Percentiles rank a stretch among this genome's conserved stretches.
Conservation (phyloP, 2,113 vertebrate genomes). For the Scortum barcoo region DNA sequence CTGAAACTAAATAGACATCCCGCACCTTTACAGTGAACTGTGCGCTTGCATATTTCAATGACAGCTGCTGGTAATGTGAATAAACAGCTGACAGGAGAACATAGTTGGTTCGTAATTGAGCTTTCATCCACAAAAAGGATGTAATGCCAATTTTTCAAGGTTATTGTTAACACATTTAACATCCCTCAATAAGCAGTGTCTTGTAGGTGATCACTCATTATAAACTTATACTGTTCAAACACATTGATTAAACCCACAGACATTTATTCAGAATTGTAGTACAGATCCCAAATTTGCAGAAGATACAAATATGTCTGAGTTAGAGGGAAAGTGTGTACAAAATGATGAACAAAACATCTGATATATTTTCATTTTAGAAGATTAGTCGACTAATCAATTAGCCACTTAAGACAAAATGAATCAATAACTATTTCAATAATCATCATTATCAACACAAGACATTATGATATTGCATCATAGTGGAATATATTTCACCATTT, state of each 20-base stretch:
- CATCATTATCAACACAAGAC: no score
- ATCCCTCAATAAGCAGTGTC: no score
- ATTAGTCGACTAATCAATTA: not conserved
- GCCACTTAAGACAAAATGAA: not conserved
- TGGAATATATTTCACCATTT: no score
- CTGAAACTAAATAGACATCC: not conserved
- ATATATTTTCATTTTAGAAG: not conserved
- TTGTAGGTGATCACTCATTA: no score
- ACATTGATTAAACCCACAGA: no score
- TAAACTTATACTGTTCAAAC: no score
- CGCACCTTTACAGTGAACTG: not conserved
- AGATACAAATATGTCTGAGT: not conserved
- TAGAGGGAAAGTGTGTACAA: not conserved
- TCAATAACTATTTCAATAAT: no score
- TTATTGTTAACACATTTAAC: not conserved
- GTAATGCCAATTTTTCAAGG: not conserved
- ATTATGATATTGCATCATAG: no score
- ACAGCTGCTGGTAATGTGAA: not conserved
- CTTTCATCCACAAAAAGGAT: not conserved
- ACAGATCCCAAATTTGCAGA: not conserved
- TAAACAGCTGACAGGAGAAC: not conserved
- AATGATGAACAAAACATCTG: not conserved
- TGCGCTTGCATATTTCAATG: not conserved
- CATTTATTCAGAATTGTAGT: not conserved
- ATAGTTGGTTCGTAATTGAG: not conserved